Base-by-base conservation (phyloP, 2,113 vertebrate genomes). In the Engystomops pustulosus region DNA sequence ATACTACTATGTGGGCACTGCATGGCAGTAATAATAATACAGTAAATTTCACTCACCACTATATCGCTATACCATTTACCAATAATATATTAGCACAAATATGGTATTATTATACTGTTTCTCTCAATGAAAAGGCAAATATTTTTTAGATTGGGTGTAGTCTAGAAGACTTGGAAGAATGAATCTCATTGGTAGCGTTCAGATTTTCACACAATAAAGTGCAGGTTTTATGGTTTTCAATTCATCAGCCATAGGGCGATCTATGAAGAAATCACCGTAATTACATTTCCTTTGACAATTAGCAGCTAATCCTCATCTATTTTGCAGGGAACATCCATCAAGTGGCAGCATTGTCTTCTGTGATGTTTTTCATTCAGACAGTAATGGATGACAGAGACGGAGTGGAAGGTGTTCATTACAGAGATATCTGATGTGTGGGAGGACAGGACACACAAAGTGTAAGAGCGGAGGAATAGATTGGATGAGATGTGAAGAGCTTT, bases 351-450 rank as follows among this genome's bases (percentile, higher is more conserved):
- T 70, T 36, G 34, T 85, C 62, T 70, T 78, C 36, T 49, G 51
- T 36, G 69, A 74, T 53, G 62, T 60, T 84, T 65, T 68, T 84
- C 72, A 84, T 84, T 60, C 72, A 44, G 41, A 70, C 34, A 58
- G 44, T 38, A 84, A 49, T 70, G 75, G 32, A 49, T 78, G 83
- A 84, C 82, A 78, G 62, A 78, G 82, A 84, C 62, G 25, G 65
- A 84, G 83, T 84, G 83, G 47, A 85, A 78, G 75, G 75, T 70
- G 62, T 85, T 79, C 75, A 85, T 85, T 85, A 79, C 83, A 70
- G 17, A 44, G 47, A 20, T 77, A 55, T 58, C 49, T 60, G 51
- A 58, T 25, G 34, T 58, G 75, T 78, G 75, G 51, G 75, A 78
- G 75, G 75, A 78, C 53, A 41, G 53, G 60, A 34, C 49, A 78